A percentile compares a stretch with the other conserved stretches of the same genome.
Conservation (phyloP, 2,888 invertebrate species). For the Papilio gigon region DNA sequence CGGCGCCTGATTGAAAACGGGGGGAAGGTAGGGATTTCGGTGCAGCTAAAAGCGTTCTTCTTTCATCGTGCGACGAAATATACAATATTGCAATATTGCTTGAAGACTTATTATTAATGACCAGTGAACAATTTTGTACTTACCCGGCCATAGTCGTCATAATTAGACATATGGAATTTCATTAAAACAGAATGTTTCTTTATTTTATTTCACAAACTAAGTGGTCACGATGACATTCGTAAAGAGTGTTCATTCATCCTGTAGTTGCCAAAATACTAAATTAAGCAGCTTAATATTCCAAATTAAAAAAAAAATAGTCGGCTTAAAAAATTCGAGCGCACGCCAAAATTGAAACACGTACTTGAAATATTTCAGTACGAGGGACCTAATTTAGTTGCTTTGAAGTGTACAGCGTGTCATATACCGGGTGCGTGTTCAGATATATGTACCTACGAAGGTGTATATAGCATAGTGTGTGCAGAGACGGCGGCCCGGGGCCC, state of each 20-base stretch:
- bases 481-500: slow-evolving; percentile 71
- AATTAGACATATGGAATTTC: no score
- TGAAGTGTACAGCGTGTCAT: slow-evolving; percentile 70
- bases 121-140: background rate
- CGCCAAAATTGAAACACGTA: slow-evolving; percentile 48
- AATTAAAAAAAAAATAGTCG: slow-evolving; percentile 31
- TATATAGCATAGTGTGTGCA: slow-evolving; percentile 52
- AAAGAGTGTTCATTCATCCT: background rate
- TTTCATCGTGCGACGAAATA: slow-evolving; percentile 1
- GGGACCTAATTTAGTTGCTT: slow-evolving; percentile 79
- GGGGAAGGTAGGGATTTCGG: slow-evolving; percentile 24
- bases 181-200: no score
- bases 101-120: background rate
- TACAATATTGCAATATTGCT: no score
- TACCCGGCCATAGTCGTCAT: no score
- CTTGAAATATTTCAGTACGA: slow-evolving; percentile 63
- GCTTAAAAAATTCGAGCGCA: slow-evolving; percentile 37
- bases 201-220: no score
- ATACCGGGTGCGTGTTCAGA: slow-evolving; percentile 66
- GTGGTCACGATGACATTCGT: background rate
- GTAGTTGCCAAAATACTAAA: background rate
- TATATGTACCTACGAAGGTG: slow-evolving; percentile 52
- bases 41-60: slow-evolving; percentile 11
- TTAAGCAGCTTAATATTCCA: slow-evolving; percentile 12
- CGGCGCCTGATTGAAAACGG: slow-evolving; percentile 56